Percentiles rank a stretch among this genome's conserved stretches.
phyloP scores from a whole-genome alignment of 1,140 invertebrate species.

The Teleopsis dalmanni region DNA sequence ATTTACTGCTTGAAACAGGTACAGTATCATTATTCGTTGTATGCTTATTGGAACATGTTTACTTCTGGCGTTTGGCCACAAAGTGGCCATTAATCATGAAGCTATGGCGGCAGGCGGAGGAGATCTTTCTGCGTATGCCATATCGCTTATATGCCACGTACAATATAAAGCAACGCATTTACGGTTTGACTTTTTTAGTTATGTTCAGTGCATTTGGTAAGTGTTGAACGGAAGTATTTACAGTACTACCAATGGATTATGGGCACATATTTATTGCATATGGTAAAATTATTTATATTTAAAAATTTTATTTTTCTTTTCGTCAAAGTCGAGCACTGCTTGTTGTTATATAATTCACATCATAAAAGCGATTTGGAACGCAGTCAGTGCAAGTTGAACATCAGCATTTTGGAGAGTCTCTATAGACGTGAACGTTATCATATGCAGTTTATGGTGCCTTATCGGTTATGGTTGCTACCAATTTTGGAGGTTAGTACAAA shows the following conservation, averaged over 20 bases:
- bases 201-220: slow-evolving; percentile 29
- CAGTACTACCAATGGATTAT: too few relatives aligned
- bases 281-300: neutral
- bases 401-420: slow-evolving; percentile 27
- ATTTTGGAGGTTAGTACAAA: slow-evolving; percentile 20
- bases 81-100: slow-evolving; percentile 31
- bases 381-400: slow-evolving; percentile 32
- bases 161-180: slow-evolving; percentile 28
- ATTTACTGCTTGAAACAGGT: slow-evolving; percentile 8
- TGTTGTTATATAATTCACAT: slow-evolving; percentile 29
- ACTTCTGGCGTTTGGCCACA: slow-evolving; percentile 33
- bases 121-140: slow-evolving; percentile 27
- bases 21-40: slow-evolving; percentile 28
- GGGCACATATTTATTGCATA: neutral
- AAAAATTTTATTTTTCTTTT: neutral
- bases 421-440: slow-evolving; percentile 35
- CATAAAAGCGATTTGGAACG: slow-evolving; percentile 32
- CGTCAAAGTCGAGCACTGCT: slow-evolving; percentile 26
- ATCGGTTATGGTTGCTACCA: slow-evolving; percentile 25
- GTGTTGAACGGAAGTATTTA: neutral
- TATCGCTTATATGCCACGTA: slow-evolving; percentile 36
- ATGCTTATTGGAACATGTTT: slow-evolving; percentile 33
- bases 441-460: slow-evolving; percentile 27
- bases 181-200: slow-evolving; percentile 23
- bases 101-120: slow-evolving; percentile 25